Evolutionary conservation across 2,113 vertebrate genomes (phyloP), one percentile per base, ranked within the genome.

Genomic region (Neopipo cinnamomea): DNA sequence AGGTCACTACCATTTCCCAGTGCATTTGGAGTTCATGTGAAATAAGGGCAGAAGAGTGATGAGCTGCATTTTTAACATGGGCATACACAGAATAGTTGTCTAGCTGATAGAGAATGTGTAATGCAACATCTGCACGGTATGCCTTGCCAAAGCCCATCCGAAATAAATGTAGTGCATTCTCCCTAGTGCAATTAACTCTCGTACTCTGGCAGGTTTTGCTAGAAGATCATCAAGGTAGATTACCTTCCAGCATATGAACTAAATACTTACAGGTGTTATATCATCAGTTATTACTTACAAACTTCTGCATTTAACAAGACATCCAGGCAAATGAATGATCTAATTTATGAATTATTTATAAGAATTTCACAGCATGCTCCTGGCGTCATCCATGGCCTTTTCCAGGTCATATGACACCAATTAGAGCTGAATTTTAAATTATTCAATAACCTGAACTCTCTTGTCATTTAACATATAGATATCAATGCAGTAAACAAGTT

Each of bases 401-500:
- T 98, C 93, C 96, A 98, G 98, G 98, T 98, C 98, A 98, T 97
- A 97, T 97, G 98, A 98, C 98, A 98, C 98, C 97, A 98, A 98
- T 98, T 98, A 98, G 98, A 98, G 97, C 96, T 97, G 98, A 98
- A 98, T 98, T 98, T 98, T 98, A 98, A 98, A 98, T 98, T 98
- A 98, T 98, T 98, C 98, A 98, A 98, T 98, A 98, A 98, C 96
- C 97, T 97, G 98, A 98, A 98, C 97, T 98, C 98, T 98, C 98
- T 97, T 98, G 97, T 98, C 96, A 97, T 98, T 98, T 98, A 98
- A 98, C 98, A 98, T 98, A 98, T 98, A 98, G 98, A 98, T 98
- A 98, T 98, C 97, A 98, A 98, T 96, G 98, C 97, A 96, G 98
- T 98, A 98, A 98, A 98, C 98, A 98, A 98, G 98, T 98, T 98